Conservation (phyloP, 1,140 invertebrate genomes). For the Drosophila pachea region DNA sequence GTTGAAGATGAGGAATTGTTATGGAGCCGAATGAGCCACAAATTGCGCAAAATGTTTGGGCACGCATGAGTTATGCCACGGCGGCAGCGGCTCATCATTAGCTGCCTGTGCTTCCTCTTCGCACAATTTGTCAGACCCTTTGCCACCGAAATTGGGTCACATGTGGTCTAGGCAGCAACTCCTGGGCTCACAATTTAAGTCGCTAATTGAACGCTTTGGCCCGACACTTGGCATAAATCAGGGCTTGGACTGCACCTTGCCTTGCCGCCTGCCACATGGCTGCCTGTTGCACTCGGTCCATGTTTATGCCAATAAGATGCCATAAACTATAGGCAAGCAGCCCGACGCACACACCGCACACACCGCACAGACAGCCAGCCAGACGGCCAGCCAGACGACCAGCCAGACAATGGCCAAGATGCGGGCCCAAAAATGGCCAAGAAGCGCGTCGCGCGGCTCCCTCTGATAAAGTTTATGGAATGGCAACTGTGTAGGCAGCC, state of each 20-base stretch:
- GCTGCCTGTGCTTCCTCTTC: conserved; percentile 10
- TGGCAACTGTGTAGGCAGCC: conserved; percentile 62
- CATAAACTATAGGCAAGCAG: conserved; percentile 76
- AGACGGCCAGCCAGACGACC: background rate
- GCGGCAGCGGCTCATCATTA: conserved; percentile 53
- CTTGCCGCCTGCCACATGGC: conserved; percentile 1
- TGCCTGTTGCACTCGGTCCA: conserved; percentile 50
- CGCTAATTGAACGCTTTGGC: conserved; percentile 78
- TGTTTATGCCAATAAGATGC: conserved; percentile 79
- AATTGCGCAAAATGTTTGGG: conserved; percentile 77
- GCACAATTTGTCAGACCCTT: conserved; percentile 41
- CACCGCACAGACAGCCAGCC: conserved; percentile 1
- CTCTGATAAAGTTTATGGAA: conserved; percentile 74
- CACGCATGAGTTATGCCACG: conserved; percentile 71
- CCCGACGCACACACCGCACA: background rate
- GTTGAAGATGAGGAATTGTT: conserved; percentile 77
- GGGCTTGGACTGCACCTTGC: conserved; percentile 58
- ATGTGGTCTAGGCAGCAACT: conserved; percentile 35
- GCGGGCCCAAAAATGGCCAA: conserved; percentile 60
- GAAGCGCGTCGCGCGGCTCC: conserved; percentile 50
- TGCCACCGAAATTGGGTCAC: conserved; percentile 37
- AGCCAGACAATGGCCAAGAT: conserved; percentile 45
- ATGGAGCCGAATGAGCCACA: conserved; percentile 77
- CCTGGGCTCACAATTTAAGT: conserved; percentile 66
- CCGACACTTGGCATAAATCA: conserved; percentile 78